Percentiles rank a stretch among this genome's conserved stretches.
phyloP scores from a whole-genome alignment of 2,113 vertebrate genomes.

The Pomatostomus ruficeps region DNA sequence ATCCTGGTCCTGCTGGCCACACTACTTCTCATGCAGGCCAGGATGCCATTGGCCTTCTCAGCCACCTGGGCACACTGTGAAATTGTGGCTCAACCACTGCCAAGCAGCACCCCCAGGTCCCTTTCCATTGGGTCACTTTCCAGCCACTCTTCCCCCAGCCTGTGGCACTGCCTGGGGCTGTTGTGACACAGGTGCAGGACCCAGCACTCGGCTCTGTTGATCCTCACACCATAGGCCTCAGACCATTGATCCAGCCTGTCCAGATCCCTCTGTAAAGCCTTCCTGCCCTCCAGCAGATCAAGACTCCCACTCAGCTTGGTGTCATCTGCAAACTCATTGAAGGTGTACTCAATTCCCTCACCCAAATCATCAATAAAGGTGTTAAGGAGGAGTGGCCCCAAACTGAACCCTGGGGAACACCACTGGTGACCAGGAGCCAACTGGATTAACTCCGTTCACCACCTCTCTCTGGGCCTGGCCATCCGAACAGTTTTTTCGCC shows the following conservation, averaged over 20 bases:
- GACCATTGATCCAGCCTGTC: background rate
- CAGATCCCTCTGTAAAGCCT: background rate
- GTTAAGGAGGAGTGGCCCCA: background rate
- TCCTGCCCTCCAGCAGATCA: background rate
- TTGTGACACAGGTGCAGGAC: background rate
- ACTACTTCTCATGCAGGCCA: background rate
- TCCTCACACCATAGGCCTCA: background rate
- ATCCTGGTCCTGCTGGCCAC: background rate
- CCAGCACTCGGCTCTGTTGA: accelerated
- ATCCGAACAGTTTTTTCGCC: background rate
- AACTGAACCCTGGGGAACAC: background rate
- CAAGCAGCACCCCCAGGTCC: background rate
- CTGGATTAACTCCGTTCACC: background rate
- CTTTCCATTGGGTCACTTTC: accelerated
- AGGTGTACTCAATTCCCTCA: background rate
- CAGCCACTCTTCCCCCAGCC: background rate
- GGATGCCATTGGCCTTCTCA: background rate
- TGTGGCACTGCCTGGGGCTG: background rate
- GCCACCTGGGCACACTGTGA: background rate
- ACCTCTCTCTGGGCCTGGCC: background rate
- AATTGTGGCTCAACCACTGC: background rate
- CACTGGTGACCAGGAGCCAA: background rate
- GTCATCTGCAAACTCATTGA: background rate
- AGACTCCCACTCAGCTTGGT: background rate
- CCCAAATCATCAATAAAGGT: background rate